Percentiles rank a stretch among this genome's conserved stretches.
These are phyloP conservation scores for Drosophila chauvacae DNA, from an alignment of 1,140 invertebrate species.

Conservation along the genomic window DNA sequence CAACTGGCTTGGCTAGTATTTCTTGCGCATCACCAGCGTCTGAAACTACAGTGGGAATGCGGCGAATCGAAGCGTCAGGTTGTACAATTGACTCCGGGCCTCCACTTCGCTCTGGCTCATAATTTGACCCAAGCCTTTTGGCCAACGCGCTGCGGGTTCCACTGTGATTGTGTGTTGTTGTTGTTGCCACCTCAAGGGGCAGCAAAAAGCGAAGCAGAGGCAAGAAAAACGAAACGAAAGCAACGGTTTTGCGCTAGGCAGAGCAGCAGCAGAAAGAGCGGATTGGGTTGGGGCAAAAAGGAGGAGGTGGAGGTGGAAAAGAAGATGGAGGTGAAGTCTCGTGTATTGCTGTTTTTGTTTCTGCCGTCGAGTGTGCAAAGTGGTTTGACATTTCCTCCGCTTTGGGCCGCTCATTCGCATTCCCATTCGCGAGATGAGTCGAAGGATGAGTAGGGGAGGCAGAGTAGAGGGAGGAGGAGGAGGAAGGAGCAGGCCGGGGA, in stretches of 20 bases:
- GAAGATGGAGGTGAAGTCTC: constrained; percentile 3
- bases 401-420: constrained; percentile 74
- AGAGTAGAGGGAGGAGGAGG: background rate
- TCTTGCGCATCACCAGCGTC: constrained; percentile 14
- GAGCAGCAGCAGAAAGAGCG: constrained; percentile 2
- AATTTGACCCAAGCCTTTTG: constrained; percentile 70
- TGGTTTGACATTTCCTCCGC: constrained; percentile 80
- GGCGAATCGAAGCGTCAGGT: constrained; percentile 60
- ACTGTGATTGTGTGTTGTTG: constrained; percentile 48
- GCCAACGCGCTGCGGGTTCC: constrained; percentile 60
- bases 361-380: constrained; percentile 64
- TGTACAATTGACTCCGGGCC: constrained; percentile 63
- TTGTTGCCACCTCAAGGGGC: constrained; percentile 32
- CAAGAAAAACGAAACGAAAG: constrained; percentile 34
- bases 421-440: constrained; percentile 33
- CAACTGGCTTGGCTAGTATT: background rate
- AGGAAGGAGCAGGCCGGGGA: constrained; percentile 17
- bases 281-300: background rate
- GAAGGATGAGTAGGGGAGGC: constrained; percentile 2
- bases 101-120: constrained; percentile 49
- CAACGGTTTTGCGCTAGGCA: constrained; percentile 52
- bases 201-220: constrained; percentile 34
- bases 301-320: background rate
- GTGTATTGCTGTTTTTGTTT: constrained; percentile 53
- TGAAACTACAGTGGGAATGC: constrained; percentile 65